Percentiles rank a stretch among this genome's conserved stretches.
Conservation (phyloP, 1,140 invertebrate genomes). For the Protaetia brevitarsis region DNA sequence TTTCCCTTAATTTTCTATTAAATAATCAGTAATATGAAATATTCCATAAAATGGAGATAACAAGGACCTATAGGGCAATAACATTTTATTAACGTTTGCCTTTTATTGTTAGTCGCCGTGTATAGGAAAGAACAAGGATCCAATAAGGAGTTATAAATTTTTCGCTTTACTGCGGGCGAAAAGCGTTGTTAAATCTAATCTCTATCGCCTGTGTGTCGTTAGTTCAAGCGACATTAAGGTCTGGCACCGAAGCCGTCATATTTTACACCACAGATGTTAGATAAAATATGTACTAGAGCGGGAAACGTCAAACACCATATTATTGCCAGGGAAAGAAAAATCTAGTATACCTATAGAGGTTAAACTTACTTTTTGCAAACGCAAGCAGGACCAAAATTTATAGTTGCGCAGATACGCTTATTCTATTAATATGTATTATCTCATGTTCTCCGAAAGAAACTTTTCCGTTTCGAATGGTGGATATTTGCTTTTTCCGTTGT, state of each 20-base stretch:
- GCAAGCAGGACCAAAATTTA: slow-evolving; percentile 33
- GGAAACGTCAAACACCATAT: slow-evolving; percentile 22
- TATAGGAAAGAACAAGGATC: not conserved
- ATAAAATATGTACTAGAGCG: slow-evolving; percentile 27
- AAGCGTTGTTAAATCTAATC: slow-evolving; percentile 8
- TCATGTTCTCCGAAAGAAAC: too few relatives aligned
- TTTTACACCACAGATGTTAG: slow-evolving; percentile 26
- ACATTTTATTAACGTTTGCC: slow-evolving; percentile 5
- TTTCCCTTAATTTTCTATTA: too few relatives aligned
- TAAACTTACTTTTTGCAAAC: slow-evolving; percentile 32
- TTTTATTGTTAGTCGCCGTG: not conserved
- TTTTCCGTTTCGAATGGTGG: too few relatives aligned
- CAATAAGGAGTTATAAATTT: slow-evolving; percentile 4
- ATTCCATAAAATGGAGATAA: too few relatives aligned
- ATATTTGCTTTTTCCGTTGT: too few relatives aligned
- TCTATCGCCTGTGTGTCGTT: not conserved
- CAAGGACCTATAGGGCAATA: too few relatives aligned
- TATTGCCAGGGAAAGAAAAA: slow-evolving; percentile 8
- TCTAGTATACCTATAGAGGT: slow-evolving; percentile 30
- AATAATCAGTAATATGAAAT: too few relatives aligned
- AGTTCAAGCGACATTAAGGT: not conserved
- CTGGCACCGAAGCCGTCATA: slow-evolving; percentile 20
- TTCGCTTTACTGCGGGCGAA: not conserved
- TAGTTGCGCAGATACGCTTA: slow-evolving; percentile 28
- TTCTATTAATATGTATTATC: slow-evolving; percentile 26